Evolutionary conservation across 2,888 invertebrate species (phyloP).

Genomic region (Sphaerophoria rueppellii): DNA sequence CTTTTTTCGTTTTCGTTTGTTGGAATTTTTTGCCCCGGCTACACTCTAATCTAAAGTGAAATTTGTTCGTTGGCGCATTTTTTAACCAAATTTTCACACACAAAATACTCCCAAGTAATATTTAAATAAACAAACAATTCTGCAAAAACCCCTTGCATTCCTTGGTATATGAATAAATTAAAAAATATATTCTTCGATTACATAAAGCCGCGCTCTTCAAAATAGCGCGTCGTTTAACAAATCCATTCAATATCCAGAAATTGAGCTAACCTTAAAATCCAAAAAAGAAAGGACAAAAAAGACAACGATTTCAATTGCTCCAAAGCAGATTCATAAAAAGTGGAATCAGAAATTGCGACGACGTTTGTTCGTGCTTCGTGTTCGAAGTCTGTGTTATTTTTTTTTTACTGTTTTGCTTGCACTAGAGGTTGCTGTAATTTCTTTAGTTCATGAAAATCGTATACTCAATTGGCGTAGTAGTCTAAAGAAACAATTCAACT

Average conservation of each 20-base stretch:
- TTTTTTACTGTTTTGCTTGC: slow-evolving; percentile 9
- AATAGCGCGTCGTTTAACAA: slow-evolving; percentile 34
- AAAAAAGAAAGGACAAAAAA: slow-evolving; percentile 12
- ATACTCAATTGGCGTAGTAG: slow-evolving; percentile 13
- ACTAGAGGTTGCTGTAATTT: slow-evolving; percentile 17
- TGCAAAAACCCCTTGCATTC: not conserved
- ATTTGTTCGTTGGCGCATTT: slow-evolving; percentile 70
- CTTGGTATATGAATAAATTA: slow-evolving; percentile 18
- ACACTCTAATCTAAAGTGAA: slow-evolving; percentile 61
- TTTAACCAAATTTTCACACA: slow-evolving; percentile 32
- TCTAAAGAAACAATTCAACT: slow-evolving; percentile 10
- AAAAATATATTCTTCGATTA: slow-evolving; percentile 42
- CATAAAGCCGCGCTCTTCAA: slow-evolving; percentile 48
- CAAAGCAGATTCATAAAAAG: slow-evolving; percentile 17
- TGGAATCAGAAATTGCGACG: slow-evolving; percentile 37
- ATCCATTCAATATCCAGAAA: slow-evolving; percentile 21
- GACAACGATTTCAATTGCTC: slow-evolving; percentile 16
- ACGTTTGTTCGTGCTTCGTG: slow-evolving; percentile 18
- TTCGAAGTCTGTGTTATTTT: not conserved
- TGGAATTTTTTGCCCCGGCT: slow-evolving; percentile 72
- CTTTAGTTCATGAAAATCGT: not conserved
- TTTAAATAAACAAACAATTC: slow-evolving; percentile 2
- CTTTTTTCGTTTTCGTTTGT: slow-evolving; percentile 44
- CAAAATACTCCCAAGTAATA: slow-evolving; percentile 1
- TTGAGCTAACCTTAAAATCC: slow-evolving; percentile 61